A percentile compares a stretch with the other conserved stretches of the same genome.
These are phyloP conservation scores for Diadema setosum DNA, from an alignment of 35 echinoderm and acorn worm species.

Conservation along the genomic window DNA sequence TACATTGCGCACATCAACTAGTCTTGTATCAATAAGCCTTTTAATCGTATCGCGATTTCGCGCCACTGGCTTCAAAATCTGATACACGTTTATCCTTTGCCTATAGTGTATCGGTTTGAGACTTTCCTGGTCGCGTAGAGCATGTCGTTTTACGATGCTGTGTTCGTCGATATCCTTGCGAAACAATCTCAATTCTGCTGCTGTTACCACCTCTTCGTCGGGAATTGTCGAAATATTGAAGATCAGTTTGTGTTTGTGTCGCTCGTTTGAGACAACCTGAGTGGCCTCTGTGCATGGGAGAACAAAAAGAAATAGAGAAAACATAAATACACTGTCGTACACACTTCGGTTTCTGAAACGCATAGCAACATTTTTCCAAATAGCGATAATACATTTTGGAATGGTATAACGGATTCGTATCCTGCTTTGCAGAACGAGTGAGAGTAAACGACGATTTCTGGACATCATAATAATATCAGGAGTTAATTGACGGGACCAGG, in stretches of 20 bases:
- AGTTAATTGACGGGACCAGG: no score
- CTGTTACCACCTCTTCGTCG: conserved; percentile 73
- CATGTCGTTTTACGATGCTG: conserved; percentile 45
- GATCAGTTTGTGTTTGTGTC: conserved; percentile 54
- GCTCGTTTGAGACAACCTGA: neutral
- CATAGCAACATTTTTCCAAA: no score
- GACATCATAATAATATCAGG: no score
- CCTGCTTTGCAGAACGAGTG: no score
- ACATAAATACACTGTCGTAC: no score
- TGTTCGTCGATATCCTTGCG: conserved; percentile 52
- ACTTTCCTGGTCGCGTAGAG: conserved; percentile 28
- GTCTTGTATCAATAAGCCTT: conserved; percentile 81
- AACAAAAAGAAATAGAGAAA: conserved; percentile 13
- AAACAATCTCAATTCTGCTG: conserved; percentile 82
- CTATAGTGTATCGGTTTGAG: conserved; percentile 7
- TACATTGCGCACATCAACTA: conserved; percentile 75
- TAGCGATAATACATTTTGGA: no score
- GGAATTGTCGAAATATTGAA: conserved; percentile 80
- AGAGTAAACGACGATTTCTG: no score
- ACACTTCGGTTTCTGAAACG: no score
- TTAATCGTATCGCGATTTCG: conserved; percentile 85
- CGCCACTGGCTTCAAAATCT: conserved; percentile 87
- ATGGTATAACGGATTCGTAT: no score
- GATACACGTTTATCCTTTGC: conserved; percentile 92
- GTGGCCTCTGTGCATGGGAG: conserved; percentile 41